Base-by-base conservation (phyloP, 2,888 invertebrate genomes). In the Listrodromus nycthemerus region DNA sequence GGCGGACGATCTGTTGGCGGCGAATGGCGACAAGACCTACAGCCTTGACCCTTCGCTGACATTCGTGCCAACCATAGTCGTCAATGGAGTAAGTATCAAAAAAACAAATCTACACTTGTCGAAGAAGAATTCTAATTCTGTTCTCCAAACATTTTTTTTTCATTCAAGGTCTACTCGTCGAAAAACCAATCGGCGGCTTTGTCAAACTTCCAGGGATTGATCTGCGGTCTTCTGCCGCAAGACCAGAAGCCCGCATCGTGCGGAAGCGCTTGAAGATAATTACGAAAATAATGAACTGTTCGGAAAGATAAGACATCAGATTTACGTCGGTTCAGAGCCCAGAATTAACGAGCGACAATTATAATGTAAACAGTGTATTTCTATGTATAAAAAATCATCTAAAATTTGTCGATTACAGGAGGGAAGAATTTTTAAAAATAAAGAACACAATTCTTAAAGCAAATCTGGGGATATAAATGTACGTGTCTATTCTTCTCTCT, bases 11-110 rank as follows among this genome's bases (percentile, higher is more conserved):
- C 85, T 94, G 27, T 88, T 94, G 45, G 93, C 90, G 0, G 84
- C 83, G 10, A 86, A 92, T 63, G 94, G 94, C 1, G 89, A 93
- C 55, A 91, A 84, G 84, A 94, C 94, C 0, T 82, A 89, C 5
- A 87, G 88, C 0, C 80, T 94, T 5, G 41, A 88, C 3, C 91
- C 93, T 4, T 80, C 84, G 3, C 87, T 94, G 21, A 71, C 85
- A 10, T 94, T 92, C 82, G 93, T 95, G 0, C 95, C 95, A 7
- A 93, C 94, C 0, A 90, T 94, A 50, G 87, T 92, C 3, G 91
- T 94, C 81, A 93, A 94, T 73, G 92, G 92, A 55, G 91, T 93
- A 84, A 92, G 92, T 91, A 65, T 67, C 24, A 45, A 48, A 19
- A 45, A 8, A 33, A 50, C 73, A 61, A 66, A n/a, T 63, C 37